Evolutionary conservation across 2,888 invertebrate species (phyloP).

Genomic region (Trachelus troglodyta): DNA sequence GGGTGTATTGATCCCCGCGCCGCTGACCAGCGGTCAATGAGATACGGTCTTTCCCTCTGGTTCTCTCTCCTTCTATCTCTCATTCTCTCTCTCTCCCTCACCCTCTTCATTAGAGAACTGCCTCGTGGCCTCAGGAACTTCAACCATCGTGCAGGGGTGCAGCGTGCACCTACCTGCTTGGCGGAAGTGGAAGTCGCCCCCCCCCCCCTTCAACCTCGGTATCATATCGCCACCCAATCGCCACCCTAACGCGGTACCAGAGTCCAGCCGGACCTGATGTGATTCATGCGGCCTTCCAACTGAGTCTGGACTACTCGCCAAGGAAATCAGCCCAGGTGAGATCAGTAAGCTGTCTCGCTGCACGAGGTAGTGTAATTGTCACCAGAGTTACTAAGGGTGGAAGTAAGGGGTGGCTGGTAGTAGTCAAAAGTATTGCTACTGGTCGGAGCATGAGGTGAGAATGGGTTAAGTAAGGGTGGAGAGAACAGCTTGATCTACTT

Average conservation of each 20-base stretch:
- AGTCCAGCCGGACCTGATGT: no score
- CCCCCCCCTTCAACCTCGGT: not conserved
- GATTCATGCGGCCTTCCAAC: not conserved
- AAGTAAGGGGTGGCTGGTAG: no score
- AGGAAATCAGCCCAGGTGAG: no score
- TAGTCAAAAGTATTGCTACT: no score
- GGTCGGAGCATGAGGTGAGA: no score
- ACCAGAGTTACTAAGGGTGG: no score
- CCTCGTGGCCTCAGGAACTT: slow-evolving; percentile 5
- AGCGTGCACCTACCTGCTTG: not conserved
- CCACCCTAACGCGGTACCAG: no score
- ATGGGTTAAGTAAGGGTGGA: not conserved
- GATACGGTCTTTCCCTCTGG: slow-evolving; percentile 58
- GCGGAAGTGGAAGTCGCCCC: not conserved
- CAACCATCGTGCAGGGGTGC: not conserved
- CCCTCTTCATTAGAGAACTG: not conserved
- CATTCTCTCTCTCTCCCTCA: slow-evolving; percentile 1
- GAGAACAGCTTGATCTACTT: slow-evolving; percentile 9
- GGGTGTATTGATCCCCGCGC: slow-evolving; percentile 52
- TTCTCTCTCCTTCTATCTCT: slow-evolving; percentile 11
- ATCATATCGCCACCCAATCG: not conserved
- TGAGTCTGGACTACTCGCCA: no score
- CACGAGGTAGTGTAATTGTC: no score
- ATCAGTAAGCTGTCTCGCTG: no score
- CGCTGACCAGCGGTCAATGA: slow-evolving; percentile 65